A percentile compares a stretch with the other conserved stretches of the same genome.
phyloP scores from a whole-genome alignment of 2,797 vertebrate genomes.

The Bradypodion pumilum region DNA sequence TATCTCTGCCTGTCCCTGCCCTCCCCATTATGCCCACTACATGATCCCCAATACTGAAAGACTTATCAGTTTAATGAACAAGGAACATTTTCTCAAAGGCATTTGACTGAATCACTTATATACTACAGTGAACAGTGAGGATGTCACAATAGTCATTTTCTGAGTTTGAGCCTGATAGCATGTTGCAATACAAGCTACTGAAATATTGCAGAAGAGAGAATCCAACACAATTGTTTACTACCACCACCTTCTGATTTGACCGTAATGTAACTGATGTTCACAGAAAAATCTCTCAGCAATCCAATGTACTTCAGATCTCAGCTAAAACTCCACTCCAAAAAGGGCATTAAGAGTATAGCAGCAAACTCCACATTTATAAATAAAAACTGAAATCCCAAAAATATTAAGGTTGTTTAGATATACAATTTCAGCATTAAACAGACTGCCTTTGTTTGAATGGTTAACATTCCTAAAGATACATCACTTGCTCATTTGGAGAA shows the following conservation, averaged over 20 bases:
- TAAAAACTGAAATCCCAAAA: background rate
- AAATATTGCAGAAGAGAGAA: slow-evolving; percentile 7
- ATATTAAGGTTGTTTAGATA: background rate
- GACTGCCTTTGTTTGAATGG: background rate
- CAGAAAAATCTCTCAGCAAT: background rate
- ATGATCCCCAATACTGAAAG: background rate
- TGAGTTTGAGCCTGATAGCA: background rate
- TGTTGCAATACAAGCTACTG: background rate
- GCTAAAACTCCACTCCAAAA: background rate
- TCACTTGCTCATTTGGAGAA: no score
- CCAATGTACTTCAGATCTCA: no score
- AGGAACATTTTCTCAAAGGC: slow-evolving; percentile 32
- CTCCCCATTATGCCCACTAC: no score
- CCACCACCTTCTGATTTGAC: background rate
- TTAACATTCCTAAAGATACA: background rate
- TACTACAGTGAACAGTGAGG: background rate
- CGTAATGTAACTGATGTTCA: background rate
- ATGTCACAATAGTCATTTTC: slow-evolving; percentile 22
- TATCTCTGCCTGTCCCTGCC: background rate
- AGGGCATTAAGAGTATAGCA: background rate
- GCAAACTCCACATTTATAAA: background rate
- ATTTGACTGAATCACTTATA: slow-evolving; percentile 31
- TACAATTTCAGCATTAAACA: background rate
- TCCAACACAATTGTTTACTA: background rate
- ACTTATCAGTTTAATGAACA: background rate